phyloP scores from a whole-genome alignment of 2,888 invertebrate genomes.

The Tetheella fluctuosa region DNA sequence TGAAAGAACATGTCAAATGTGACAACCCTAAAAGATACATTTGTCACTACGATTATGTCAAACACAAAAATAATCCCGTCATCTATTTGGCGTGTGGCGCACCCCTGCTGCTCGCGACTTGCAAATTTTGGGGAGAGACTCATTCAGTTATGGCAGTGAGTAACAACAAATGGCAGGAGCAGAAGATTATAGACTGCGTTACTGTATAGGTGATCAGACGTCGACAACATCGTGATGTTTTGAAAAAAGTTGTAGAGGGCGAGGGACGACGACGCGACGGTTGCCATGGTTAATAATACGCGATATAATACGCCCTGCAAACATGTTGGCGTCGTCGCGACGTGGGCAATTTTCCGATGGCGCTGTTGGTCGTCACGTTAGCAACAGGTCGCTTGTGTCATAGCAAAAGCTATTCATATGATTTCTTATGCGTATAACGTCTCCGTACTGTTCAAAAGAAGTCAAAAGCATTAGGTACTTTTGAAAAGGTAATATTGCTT shows the following conservation, averaged over 20 bases:
- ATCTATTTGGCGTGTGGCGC: slow-evolving; percentile 79
- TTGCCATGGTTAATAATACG: slow-evolving; percentile 81
- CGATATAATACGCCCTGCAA: slow-evolving; percentile 55
- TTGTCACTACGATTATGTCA: slow-evolving; percentile 84
- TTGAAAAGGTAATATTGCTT: slow-evolving; percentile 53
- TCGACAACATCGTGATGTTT: slow-evolving; percentile 69
- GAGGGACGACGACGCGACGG: slow-evolving; percentile 65
- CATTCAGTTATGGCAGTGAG: slow-evolving; percentile 44
- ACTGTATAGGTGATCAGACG: slow-evolving; percentile 79
- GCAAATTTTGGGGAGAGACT: slow-evolving; percentile 75
- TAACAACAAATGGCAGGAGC: slow-evolving; percentile 60
- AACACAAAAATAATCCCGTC: slow-evolving; percentile 84
- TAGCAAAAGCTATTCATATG: slow-evolving; percentile 57
- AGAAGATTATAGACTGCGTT: slow-evolving; percentile 76
- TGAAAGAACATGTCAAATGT: slow-evolving; percentile 59
- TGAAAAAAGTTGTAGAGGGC: slow-evolving; percentile 69
- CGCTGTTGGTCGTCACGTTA: slow-evolving; percentile 53
- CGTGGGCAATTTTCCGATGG: slow-evolving; percentile 49
- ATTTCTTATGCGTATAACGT: slow-evolving; percentile 52
- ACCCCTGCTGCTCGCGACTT: slow-evolving; percentile 73
- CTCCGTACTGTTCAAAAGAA: slow-evolving; percentile 47
- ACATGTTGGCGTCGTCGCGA: slow-evolving; percentile 48
- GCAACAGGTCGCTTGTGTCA: slow-evolving; percentile 68
- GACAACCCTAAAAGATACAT: slow-evolving; percentile 77
- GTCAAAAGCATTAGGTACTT: slow-evolving; percentile 50